Conservation (phyloP, 2,113 vertebrate species). For the Dicerorhinus sumatrensis region DNA sequence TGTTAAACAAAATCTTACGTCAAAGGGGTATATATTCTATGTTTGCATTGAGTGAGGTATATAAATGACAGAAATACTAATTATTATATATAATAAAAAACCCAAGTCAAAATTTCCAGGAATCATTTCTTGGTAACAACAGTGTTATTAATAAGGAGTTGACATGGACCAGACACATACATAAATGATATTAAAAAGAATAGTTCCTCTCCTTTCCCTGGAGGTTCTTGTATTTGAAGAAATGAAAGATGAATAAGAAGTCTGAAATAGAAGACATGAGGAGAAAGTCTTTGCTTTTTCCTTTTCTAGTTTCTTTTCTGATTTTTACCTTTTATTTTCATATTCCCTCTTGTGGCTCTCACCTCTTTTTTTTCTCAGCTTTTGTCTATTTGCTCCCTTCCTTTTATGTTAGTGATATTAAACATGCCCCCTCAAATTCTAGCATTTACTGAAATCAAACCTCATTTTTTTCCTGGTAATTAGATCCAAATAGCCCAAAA, state of each 20-base stretch:
- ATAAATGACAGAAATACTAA: not conserved
- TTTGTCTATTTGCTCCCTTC: not conserved
- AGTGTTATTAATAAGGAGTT: constrained; percentile 50
- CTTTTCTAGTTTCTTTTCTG: constrained; percentile 4
- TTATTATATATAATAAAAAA: constrained; percentile 5
- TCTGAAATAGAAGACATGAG: constrained; percentile 8
- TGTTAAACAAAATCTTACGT: not conserved
- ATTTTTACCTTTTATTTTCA: constrained; percentile 37
- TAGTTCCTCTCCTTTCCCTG: not conserved
- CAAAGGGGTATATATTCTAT: not conserved
- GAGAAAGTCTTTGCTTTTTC: not conserved
- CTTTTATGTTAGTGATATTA: constrained; percentile 47
- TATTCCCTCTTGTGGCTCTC: not conserved
- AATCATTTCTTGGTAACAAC: not conserved
- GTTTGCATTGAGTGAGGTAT: not conserved
- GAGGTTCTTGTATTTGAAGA: not conserved
- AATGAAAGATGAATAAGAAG: not conserved
- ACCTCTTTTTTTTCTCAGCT: not conserved
- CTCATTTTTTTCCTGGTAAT: constrained; percentile 1
- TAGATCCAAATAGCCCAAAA: constrained; percentile 12
- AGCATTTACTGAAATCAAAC: constrained; percentile 41
- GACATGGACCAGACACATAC: not conserved
- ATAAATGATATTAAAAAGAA: constrained; percentile 44
- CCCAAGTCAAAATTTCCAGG: not conserved
- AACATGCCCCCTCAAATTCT: not conserved